Evolutionary conservation across 2,113 vertebrate genomes (phyloP).

Genomic region (Origma solitaria): DNA sequence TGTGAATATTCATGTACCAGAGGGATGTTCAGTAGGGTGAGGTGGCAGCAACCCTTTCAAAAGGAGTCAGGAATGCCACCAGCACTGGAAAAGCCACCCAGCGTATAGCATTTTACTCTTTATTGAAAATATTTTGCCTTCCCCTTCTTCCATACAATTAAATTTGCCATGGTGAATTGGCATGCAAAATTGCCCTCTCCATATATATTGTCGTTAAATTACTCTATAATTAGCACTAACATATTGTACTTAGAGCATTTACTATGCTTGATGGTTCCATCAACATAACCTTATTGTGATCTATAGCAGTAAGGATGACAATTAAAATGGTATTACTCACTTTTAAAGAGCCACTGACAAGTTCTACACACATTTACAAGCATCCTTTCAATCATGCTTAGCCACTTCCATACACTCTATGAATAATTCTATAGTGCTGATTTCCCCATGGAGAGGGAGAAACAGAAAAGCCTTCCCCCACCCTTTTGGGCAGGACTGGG

Average conservation of each 20-base stretch:
- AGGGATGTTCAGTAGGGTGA: background rate
- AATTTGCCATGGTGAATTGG: constrained; percentile 1
- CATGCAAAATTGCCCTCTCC: constrained; percentile 14
- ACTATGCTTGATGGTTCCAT: constrained; percentile 30
- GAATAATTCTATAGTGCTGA: background rate
- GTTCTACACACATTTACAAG: background rate
- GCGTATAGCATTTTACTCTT: background rate
- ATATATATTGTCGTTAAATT: constrained; percentile 34
- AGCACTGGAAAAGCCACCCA: background rate
- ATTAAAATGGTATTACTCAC: constrained; percentile 31
- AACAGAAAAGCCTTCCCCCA: background rate
- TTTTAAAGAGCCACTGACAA: constrained; percentile 17
- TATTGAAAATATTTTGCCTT: constrained; percentile 16
- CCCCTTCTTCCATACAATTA: background rate
- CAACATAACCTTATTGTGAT: constrained; percentile 36
- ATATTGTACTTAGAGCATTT: constrained; percentile 34
- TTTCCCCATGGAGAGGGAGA: background rate
- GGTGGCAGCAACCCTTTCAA: background rate
- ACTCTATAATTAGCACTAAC: constrained; percentile 37
- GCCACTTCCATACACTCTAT: background rate
- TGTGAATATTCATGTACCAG: background rate
- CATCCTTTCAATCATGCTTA: background rate
- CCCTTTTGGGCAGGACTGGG: background rate
- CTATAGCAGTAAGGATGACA: constrained; percentile 2
- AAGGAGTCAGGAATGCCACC: background rate